Evolutionary conservation across 2,888 invertebrate species (phyloP), one percentile per base, ranked within the genome.

Genomic region (Lordiphosa fenestrarum): DNA sequence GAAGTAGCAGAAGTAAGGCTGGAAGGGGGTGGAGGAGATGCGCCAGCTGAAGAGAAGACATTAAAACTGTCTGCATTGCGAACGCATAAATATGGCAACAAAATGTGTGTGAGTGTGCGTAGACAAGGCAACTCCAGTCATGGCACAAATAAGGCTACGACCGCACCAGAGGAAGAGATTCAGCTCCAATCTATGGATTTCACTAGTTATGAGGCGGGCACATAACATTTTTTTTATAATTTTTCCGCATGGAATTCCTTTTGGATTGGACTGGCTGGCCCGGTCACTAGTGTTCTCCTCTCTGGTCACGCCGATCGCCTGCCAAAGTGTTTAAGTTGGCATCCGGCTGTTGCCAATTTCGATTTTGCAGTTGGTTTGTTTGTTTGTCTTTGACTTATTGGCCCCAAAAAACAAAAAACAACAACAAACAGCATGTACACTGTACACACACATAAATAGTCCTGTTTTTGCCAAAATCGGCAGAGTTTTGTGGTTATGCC

Each of bases 391-490:
- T 30, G 30, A 30, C 30, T 30, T 30, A 30, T 30, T 30, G 30
- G 30, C 30, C 30, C 30, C 9, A 30, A 30, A 30, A 44, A 23
- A 44, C n/a, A 44, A 25, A 6, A 6, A 6, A 1, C 36, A 25
- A 25, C 19, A 19, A 4, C 19, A 19, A 15, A 15, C 15, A 15
- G 15, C 15, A 15, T 15, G 15, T 2, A 15, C 15, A 15, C 15
- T 19, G 19, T 19, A 19, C 33, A 46, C 15, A 44, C 42, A 58
- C 48, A 76, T 73, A 55, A 71, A 66, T 71, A 71, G 30, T 80
- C 80, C 80, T 76, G 76, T 76, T 76, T 76, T 76, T 75, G 76
- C 76, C 76, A 80, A 76, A 76, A 76, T 76, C 80, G 76, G 80
- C 73, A 51, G 69, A 61, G 58, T 42, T 69, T 15, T 73, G 74